These are phyloP conservation scores for Salmo trutta DNA, from an alignment of 2,797 vertebrate species.

Conservation along the genomic window DNA sequence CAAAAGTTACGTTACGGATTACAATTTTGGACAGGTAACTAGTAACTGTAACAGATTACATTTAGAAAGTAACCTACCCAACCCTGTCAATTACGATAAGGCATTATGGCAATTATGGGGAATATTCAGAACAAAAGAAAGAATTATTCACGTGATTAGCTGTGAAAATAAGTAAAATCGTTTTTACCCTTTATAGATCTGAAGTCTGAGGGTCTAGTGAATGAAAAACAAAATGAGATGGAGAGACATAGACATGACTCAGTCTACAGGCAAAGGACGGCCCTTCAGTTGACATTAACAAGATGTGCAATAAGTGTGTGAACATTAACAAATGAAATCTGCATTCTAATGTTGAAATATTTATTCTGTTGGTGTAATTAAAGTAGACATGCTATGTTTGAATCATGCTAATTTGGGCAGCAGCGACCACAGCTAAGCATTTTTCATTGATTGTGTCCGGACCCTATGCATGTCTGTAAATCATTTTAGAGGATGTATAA, in stretches of 20 bases:
- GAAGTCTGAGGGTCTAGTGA: not conserved
- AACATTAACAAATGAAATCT: not conserved
- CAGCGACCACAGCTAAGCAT: conserved; percentile 24
- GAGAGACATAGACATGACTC: not conserved
- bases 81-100: not conserved
- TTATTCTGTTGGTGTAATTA: conserved; percentile 21
- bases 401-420: conserved; percentile 18
- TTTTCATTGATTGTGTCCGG: conserved; percentile 32
- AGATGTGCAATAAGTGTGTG: not conserved
- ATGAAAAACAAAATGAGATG: not conserved
- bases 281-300: not conserved
- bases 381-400: conserved; percentile 16
- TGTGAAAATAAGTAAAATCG: not conserved
- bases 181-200: not conserved
- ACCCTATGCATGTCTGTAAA: conserved; percentile 36
- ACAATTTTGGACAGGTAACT: too few relatives aligned
- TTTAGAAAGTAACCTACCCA: too few relatives aligned
- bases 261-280: not conserved
- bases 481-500: conserved; percentile 29
- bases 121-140: not conserved
- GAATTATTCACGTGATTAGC: not conserved
- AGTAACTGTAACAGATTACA: too few relatives aligned
- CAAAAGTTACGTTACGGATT: too few relatives aligned
- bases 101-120: not conserved
- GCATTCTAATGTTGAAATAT: conserved; percentile 18